Evolutionary conservation across 2,113 vertebrate species (phyloP).

Genomic region (Caloenas nicobarica): DNA sequence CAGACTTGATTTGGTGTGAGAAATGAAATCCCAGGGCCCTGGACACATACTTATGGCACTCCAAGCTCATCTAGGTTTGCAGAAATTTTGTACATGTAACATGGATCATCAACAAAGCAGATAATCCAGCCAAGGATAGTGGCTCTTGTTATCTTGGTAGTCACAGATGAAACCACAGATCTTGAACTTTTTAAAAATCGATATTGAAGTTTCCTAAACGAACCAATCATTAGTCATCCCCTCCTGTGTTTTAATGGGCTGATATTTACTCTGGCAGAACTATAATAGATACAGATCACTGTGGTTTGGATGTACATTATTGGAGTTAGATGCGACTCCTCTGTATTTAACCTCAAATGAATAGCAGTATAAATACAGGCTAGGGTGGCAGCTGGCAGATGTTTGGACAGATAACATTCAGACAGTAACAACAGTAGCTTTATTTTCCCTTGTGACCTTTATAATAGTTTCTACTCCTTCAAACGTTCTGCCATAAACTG

Average conservation of each 20-base stretch:
- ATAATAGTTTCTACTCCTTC: background rate
- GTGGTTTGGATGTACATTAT: background rate
- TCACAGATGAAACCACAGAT: background rate
- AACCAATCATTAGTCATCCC: background rate
- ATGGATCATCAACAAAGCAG: background rate
- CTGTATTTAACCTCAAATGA: background rate
- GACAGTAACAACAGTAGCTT: background rate
- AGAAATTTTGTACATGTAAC: background rate
- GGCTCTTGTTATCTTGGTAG: background rate
- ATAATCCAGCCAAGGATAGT: background rate
- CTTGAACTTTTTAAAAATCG: background rate
- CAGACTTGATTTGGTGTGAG: background rate
- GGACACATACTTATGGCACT: background rate
- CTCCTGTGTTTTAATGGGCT: background rate
- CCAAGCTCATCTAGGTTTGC: background rate
- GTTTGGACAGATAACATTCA: background rate
- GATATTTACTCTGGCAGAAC: background rate
- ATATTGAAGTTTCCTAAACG: background rate
- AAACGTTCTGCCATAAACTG: background rate
- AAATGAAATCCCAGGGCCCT: background rate
- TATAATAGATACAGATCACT: background rate
- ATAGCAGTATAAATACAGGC: background rate
- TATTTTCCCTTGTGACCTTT: background rate
- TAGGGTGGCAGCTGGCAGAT: background rate
- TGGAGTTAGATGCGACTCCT: background rate